Conservation (phyloP, 2,113 vertebrate genomes). For the Thunnus thynnus region DNA sequence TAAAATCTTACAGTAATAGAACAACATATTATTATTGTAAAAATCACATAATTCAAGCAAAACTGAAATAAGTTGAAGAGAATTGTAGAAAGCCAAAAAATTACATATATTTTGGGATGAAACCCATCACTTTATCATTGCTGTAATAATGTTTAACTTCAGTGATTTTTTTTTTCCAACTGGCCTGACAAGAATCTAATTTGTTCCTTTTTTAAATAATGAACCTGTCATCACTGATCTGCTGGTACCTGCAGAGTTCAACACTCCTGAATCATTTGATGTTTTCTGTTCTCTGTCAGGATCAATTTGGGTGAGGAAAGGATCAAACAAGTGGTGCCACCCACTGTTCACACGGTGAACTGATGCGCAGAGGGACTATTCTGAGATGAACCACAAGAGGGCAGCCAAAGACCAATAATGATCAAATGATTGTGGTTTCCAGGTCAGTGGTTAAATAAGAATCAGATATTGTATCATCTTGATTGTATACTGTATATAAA, state of each 20-base stretch:
- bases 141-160: too few relatives aligned
- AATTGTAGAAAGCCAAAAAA: too few relatives aligned
- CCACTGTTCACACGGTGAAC: conserved; percentile 10
- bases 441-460: conserved; percentile 7
- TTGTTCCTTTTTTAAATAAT: too few relatives aligned
- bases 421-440: neutral
- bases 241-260: neutral
- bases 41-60: too few relatives aligned
- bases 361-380: neutral
- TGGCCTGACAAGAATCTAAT: too few relatives aligned
- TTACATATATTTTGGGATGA: too few relatives aligned
- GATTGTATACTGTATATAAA: neutral
- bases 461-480: neutral
- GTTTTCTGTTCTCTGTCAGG: neutral
- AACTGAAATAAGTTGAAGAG: too few relatives aligned
- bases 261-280: neutral
- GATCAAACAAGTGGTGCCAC: conserved; percentile 11
- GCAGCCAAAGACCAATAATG: conserved; percentile 45
- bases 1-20: too few relatives aligned
- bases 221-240: neutral
- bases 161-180: too few relatives aligned
- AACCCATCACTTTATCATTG: too few relatives aligned
- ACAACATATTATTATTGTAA: too few relatives aligned
- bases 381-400: conserved; percentile 33
- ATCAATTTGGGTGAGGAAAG: neutral